These are phyloP conservation scores for Phasianus colchicus DNA, from an alignment of 2,113 vertebrate species.

Conservation along the genomic window DNA sequence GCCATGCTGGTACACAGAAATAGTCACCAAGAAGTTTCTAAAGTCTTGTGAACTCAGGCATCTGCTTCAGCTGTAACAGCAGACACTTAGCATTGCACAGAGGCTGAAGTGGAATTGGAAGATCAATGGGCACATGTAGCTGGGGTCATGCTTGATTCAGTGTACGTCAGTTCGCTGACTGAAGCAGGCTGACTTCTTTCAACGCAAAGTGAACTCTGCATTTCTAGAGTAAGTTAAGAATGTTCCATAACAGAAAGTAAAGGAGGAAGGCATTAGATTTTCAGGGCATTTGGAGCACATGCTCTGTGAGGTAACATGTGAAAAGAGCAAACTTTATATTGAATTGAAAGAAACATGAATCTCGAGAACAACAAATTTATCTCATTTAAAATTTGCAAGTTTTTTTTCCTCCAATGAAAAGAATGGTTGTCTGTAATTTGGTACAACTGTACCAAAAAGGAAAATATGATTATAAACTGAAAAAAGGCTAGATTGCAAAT, in stretches of 20 bases:
- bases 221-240: neutral
- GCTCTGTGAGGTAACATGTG: neutral
- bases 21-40: neutral
- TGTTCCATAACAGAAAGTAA: neutral
- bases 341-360: neutral
- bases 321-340: neutral
- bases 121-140: accelerated
- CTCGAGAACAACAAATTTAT: neutral
- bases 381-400: neutral
- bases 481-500: neutral
- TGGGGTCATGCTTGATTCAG: neutral
- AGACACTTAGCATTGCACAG: neutral
- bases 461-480: neutral
- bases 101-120: neutral
- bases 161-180: neutral
- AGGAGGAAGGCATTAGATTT: neutral
- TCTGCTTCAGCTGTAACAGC: neutral
- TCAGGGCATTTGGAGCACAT: accelerated
- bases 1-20: neutral
- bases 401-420: neutral
- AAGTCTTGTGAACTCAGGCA: neutral
- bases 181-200: neutral
- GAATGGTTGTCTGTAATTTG: neutral
- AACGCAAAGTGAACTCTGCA: neutral
- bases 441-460: neutral